Percentiles rank a stretch among this genome's conserved stretches.
Conservation (phyloP, 2,797 vertebrate species). For the Peromyscus melanophrys region DNA sequence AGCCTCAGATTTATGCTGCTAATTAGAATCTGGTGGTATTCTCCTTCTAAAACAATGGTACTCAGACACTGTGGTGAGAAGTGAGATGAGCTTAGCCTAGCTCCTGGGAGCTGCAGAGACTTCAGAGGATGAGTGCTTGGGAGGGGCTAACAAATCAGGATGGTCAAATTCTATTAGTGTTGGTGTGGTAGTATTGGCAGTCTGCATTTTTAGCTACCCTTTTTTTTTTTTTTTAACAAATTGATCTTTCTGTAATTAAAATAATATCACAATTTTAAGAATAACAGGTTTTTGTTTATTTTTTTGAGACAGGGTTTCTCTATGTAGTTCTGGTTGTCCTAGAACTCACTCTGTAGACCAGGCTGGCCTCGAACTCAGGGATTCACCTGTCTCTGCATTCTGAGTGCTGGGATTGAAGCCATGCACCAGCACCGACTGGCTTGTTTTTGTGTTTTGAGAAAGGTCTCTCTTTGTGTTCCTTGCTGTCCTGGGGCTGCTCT, state of each 20-base stretch:
- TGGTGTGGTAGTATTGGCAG: not conserved
- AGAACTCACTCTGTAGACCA: not conserved
- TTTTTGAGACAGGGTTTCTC: not conserved
- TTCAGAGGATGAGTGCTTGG: not conserved
- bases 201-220: not conserved
- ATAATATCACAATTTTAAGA: slow-evolving; percentile 16
- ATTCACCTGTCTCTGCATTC: not conserved
- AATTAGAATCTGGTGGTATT: not conserved
- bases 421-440: not conserved
- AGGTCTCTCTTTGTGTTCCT: not conserved
- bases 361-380: not conserved
- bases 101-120: not conserved
- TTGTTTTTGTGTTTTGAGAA: not conserved
- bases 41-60: not conserved
- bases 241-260: slow-evolving; percentile 56
- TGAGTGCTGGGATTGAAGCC: not conserved
- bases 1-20: not conserved
- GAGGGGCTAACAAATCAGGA: not conserved
- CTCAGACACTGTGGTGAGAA: not conserved
- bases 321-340: not conserved
- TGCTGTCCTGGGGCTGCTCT: not conserved
- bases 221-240: not conserved
- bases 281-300: not conserved
- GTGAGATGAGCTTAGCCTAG: not conserved
- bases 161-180: not conserved